Evolutionary conservation across 2,797 vertebrate species (phyloP), one percentile per base, ranked within the genome.

Genomic region (Cossypha heuglini): DNA sequence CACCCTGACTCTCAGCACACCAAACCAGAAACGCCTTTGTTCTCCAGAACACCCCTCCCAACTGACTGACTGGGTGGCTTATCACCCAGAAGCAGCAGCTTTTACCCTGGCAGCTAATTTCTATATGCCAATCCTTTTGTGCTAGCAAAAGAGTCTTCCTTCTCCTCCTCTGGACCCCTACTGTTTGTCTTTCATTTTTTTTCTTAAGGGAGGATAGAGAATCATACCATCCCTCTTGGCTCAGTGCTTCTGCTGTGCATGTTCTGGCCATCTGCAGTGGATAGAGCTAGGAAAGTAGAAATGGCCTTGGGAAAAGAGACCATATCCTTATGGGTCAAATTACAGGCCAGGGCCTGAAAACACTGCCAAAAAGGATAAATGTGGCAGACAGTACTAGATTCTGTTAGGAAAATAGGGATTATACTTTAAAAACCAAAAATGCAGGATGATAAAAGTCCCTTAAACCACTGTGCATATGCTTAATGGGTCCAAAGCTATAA

Each of bases 31-130:
- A 95, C 72, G 85, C 74, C 86, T 97, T 97, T 98, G 93, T 96
- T 97, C 95, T 95, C 79, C 45, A 52, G 92, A 89, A 95, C 73
- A 93, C 72, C 90, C 55, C 67, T 93, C 82, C 69, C 76, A 79
- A 15, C 54, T 93, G 96, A 95, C 91, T 96, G 92, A 94, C 95
- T 95, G 96, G 81, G 96, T 96, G 95, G 92, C 95, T 98, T 98
- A 97, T 98, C 97, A 97, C n/a, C 91, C 79, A 80, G 57, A 95
- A 96, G 82, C 96, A 97, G 97, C 88, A 96, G 96, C 94, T 95
- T 93, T 96, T 72, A 51, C 85, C 87, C 92, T 94, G 95, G 89
- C 97, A 96, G 96, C 88, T 94, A 87, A 86, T 96, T 96, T 96
- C 88, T 91, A 49, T 9, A 76, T 13, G 55, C 76, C 90, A 90